These are phyloP conservation scores for Anastrepha ludens DNA, from an alignment of 1,140 invertebrate genomes.

Conservation along the genomic window DNA sequence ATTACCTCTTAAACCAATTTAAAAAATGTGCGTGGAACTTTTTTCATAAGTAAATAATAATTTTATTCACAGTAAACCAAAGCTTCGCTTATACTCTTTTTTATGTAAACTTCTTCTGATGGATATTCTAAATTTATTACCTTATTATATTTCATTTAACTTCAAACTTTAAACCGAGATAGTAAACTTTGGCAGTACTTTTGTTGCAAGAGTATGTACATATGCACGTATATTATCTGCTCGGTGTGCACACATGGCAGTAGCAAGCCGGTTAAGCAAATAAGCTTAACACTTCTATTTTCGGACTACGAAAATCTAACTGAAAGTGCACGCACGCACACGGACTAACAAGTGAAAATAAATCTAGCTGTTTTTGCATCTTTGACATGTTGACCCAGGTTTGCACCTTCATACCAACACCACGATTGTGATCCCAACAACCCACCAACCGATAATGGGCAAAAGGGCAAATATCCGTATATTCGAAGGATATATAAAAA, in stretches of 20 bases:
- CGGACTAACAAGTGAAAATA: neutral
- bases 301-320: neutral
- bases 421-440: neutral
- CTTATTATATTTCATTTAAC: no score
- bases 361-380: conserved; percentile 23
- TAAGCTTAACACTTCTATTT: neutral
- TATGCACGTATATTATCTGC: no score
- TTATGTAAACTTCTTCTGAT: no score
- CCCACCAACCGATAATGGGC: neutral
- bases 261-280: neutral
- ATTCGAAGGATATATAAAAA: no score
- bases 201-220: neutral
- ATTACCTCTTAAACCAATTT: no score
- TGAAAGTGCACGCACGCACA: neutral
- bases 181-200: neutral
- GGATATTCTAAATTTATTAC: no score
- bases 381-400: conserved; percentile 4
- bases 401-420: neutral
- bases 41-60: no score
- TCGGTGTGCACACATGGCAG: neutral
- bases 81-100: no score
- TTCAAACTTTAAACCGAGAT: neutral
- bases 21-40: no score
- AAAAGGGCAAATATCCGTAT: neutral
- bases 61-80: no score